These are phyloP conservation scores for Ceratina australensis DNA, from an alignment of 1,140 invertebrate genomes.

Conservation along the genomic window DNA sequence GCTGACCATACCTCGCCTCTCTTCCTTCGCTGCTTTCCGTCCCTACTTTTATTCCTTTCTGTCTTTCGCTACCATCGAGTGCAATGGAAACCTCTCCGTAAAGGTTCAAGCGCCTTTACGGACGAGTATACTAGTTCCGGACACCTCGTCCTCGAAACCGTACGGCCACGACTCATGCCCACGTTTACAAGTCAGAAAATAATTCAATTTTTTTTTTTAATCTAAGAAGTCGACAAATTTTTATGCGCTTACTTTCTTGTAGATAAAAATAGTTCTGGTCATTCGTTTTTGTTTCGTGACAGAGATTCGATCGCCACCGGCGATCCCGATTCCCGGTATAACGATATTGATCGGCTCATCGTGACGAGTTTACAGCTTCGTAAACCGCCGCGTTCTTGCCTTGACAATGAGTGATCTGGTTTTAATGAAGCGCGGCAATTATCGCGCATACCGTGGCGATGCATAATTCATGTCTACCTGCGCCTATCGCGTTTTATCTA, in stretches of 20 bases:
- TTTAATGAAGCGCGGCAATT: slow-evolving; percentile 53
- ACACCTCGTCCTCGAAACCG: too few relatives aligned
- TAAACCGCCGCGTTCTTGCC: slow-evolving; percentile 15
- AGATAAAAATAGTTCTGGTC: background rate
- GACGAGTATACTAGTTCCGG: too few relatives aligned
- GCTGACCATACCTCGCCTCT: slow-evolving; percentile 41
- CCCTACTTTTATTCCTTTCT: slow-evolving; percentile 11
- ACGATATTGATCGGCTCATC: slow-evolving; percentile 30
- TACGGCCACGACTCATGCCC: too few relatives aligned
- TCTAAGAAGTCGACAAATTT: too few relatives aligned
- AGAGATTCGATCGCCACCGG: background rate
- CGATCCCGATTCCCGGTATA: slow-evolving; percentile 23
- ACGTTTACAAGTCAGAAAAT: too few relatives aligned
- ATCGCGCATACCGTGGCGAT: slow-evolving; percentile 40
- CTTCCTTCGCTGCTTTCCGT: slow-evolving; percentile 43
- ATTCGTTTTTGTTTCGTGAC: background rate
- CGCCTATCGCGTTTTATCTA: slow-evolving; percentile 41
- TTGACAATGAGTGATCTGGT: slow-evolving; percentile 44
- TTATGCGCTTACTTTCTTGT: too few relatives aligned
- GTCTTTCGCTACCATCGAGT: background rate
- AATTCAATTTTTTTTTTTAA: too few relatives aligned
- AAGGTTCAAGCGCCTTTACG: too few relatives aligned
- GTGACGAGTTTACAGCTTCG: slow-evolving; percentile 21
- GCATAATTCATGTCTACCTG: slow-evolving; percentile 49
- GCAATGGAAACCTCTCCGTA: too few relatives aligned